Conservation (phyloP, 2,888 invertebrate species). For the Ichneumon xanthorius region DNA sequence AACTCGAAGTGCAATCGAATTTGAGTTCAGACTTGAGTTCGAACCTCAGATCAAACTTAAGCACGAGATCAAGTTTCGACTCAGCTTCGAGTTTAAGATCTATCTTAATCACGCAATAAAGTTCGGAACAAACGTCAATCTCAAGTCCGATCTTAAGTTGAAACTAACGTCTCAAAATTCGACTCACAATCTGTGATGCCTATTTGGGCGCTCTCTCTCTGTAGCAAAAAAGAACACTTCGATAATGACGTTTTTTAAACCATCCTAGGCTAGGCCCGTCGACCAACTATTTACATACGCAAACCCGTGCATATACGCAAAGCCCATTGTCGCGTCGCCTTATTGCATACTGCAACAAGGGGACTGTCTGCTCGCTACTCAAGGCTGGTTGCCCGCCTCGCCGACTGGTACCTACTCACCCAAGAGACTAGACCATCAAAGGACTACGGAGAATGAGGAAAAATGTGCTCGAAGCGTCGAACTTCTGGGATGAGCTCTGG, state of each 20-base stretch:
- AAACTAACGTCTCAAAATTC: no score
- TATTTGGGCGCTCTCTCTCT: background rate
- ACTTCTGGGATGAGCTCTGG: background rate
- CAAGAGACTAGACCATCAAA: conserved; percentile 44
- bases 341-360: background rate
- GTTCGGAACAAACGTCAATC: no score
- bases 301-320: background rate
- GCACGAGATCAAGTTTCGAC: no score
- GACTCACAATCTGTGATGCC: background rate
- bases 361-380: background rate
- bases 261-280: background rate
- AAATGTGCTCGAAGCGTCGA: conserved; percentile 47
- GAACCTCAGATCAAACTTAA: no score
- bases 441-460: conserved; percentile 26
- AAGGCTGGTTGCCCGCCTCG: background rate
- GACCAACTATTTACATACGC: background rate
- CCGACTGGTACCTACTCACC: background rate
- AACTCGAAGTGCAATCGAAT: no score
- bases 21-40: no score
- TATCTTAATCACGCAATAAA: no score
- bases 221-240: background rate
- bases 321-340: background rate
- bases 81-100: no score
- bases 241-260: background rate
- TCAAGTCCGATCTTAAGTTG: no score